phyloP scores from a whole-genome alignment of 1,140 invertebrate genomes.

The Lysiphlebus fabarum region DNA sequence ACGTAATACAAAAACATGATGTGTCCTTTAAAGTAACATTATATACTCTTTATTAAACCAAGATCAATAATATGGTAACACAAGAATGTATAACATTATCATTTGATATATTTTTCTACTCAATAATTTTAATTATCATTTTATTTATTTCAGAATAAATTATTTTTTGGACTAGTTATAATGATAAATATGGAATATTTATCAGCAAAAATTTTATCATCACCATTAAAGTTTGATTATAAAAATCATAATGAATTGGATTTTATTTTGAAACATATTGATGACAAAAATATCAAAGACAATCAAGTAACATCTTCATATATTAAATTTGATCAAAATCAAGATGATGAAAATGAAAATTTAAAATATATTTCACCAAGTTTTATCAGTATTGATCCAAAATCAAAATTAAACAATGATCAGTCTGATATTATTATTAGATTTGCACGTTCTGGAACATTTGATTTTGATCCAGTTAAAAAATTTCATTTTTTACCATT shows the following conservation, averaged over 20 bases:
- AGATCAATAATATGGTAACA: too few relatives aligned
- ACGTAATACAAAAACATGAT: too few relatives aligned
- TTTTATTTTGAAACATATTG: constrained; percentile 35
- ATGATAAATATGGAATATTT: constrained; percentile 31
- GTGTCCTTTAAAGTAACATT: too few relatives aligned
- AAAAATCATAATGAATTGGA: constrained; percentile 36
- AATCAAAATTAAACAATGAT: constrained; percentile 24
- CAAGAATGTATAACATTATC: too few relatives aligned
- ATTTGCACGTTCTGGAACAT: constrained; percentile 35
- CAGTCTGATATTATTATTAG: constrained; percentile 48
- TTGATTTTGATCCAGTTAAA: not conserved
- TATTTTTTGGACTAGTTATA: constrained; percentile 35
- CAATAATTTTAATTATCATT: too few relatives aligned
- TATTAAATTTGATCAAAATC: constrained; percentile 44
- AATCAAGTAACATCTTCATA: constrained; percentile 43
- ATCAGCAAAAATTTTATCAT: constrained; percentile 33
- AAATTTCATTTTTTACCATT: constrained; percentile 10
- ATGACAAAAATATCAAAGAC: constrained; percentile 42
- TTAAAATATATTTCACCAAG: constrained; percentile 23
- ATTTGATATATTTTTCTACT: too few relatives aligned
- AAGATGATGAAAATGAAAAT: constrained; percentile 24
- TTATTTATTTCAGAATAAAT: constrained; percentile 32
- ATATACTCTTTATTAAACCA: too few relatives aligned
- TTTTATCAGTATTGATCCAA: constrained; percentile 25
- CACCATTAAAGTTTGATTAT: constrained; percentile 31